A percentile compares a stretch with the other conserved stretches of the same genome.
These are phyloP conservation scores for Drosophila paramelanica DNA, from an alignment of 2,888 invertebrate genomes.

Conservation along the genomic window DNA sequence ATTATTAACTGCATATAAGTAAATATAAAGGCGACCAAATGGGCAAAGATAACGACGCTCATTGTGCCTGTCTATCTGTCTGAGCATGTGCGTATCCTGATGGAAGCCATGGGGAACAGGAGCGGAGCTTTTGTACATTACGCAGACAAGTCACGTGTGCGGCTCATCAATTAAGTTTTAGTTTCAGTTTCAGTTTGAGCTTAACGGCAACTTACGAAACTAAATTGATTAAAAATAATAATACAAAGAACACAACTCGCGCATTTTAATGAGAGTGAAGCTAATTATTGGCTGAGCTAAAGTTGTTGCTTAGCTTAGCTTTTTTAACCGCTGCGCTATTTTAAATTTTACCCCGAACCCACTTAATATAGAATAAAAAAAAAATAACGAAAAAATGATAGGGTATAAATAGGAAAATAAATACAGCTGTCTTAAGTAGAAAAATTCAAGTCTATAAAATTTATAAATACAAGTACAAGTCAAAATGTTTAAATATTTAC, in stretches of 20 bases:
- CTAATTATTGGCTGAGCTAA: not conserved
- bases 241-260: slow-evolving; percentile 53
- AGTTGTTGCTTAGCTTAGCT: slow-evolving; percentile 8
- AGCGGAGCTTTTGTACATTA: slow-evolving; percentile 39
- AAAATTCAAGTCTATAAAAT: too few species aligned
- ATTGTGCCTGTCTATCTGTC: slow-evolving; percentile 5
- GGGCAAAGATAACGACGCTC: slow-evolving; percentile 66
- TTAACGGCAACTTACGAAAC: slow-evolving; percentile 52
- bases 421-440: too few species aligned
- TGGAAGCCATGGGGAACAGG: not conserved
- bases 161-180: slow-evolving; percentile 72
- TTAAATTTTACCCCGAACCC: too few species aligned
- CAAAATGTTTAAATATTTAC: too few species aligned
- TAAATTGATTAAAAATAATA: slow-evolving; percentile 81
- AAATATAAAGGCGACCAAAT: slow-evolving; percentile 71
- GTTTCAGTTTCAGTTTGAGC: slow-evolving; percentile 40
- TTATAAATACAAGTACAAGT: too few species aligned
- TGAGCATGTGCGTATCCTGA: slow-evolving; percentile 3
- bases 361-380: too few species aligned
- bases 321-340: slow-evolving; percentile 7
- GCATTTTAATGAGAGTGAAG: slow-evolving; percentile 53
- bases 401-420: too few species aligned
- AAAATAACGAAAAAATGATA: too few species aligned
- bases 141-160: slow-evolving; percentile 70
- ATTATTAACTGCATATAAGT: slow-evolving; percentile 76